A percentile compares a stretch with the other conserved stretches of the same genome.
These are phyloP conservation scores for Cydia amplana DNA, from an alignment of 1,140 invertebrate genomes.

Conservation along the genomic window DNA sequence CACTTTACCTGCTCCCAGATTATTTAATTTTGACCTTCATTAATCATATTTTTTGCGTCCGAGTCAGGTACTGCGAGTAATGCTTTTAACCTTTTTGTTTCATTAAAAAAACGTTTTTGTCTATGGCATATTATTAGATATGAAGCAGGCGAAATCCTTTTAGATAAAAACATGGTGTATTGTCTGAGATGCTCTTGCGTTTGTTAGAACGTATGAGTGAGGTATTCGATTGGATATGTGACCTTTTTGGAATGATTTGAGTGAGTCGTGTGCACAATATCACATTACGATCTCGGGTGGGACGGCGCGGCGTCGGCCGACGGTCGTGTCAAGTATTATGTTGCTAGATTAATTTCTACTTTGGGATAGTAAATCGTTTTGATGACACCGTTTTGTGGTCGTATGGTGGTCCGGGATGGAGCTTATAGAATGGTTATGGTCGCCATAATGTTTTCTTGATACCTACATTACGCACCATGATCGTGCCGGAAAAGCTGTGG, in stretches of 20 bases:
- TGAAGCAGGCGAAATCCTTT: slow-evolving; percentile 35
- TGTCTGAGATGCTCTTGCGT: slow-evolving; percentile 42
- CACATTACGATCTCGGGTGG: slow-evolving; percentile 41
- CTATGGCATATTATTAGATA: slow-evolving; percentile 32
- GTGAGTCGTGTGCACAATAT: slow-evolving; percentile 58
- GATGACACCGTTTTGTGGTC: slow-evolving; percentile 15
- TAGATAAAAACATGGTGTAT: slow-evolving; percentile 38
- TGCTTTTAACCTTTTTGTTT: slow-evolving; percentile 59
- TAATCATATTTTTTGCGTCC: slow-evolving; percentile 72
- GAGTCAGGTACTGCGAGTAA: slow-evolving; percentile 59
- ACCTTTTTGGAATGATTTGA: neutral
- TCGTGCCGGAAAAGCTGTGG: neutral
- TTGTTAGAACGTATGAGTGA: slow-evolving; percentile 41
- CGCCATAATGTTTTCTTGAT: neutral
- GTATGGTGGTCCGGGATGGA: neutral
- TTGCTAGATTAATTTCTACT: slow-evolving; percentile 29
- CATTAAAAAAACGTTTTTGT: slow-evolving; percentile 33
- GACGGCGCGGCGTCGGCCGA: neutral
- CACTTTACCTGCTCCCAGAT: slow-evolving; percentile 56
- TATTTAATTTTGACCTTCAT: slow-evolving; percentile 67
- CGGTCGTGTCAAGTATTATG: slow-evolving; percentile 14
- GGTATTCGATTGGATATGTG: neutral
- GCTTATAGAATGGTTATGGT: neutral
- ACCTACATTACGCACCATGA: neutral
- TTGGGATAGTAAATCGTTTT: slow-evolving; percentile 25